Evolutionary conservation across 2,113 vertebrate genomes (phyloP), one percentile per base, ranked within the genome.

Genomic region (Cephalopholis sonnerati): DNA sequence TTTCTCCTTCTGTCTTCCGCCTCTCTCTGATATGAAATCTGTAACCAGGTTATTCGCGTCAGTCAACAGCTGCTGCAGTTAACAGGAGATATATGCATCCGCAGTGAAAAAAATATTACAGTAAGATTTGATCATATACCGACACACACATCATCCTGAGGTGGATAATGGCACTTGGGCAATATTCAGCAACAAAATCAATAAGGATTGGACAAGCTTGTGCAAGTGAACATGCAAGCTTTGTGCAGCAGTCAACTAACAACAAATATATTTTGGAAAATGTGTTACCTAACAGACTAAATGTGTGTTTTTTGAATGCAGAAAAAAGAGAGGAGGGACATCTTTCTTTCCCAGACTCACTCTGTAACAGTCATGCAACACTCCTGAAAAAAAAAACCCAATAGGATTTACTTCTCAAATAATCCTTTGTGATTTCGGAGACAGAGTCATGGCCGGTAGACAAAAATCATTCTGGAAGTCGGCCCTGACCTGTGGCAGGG

Each of bases 131-230:
- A 93, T 93, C 91, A 89, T 62, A 77, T 54, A 70, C 79, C 74
- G 46, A 55, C 66, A 70, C 85, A 77, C 77, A 73, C 79, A 82
- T 79, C 65, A 79, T 82, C 46, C 58, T 39, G 72, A 70, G 83
- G 62, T 59, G 85, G 87, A 91, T 91, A 93, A 94, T 91, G 91
- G 91, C 87, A 91, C 90, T 89, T 61, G 81, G 86, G 65, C 76
- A 91, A 93, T 94, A 91, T 91, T 91, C 92, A 91, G 86, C 86
- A 84, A 81, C 79, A 78, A 86, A 93, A 94, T 95, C 93, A 93
- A 94, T 93, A 94, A 85, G 69, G 89, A 89, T 93, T 86, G 89
- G 87, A 92, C 79, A 87, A 85, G 86, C 46, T 54, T 81, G 79
- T 55, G 59, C 27, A 4, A 67, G 62, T 11, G 61, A 80, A 83